Evolutionary conservation across 2,113 vertebrate genomes (phyloP), one percentile per base, ranked within the genome.

Genomic region (Lamprologus lemairii): DNA sequence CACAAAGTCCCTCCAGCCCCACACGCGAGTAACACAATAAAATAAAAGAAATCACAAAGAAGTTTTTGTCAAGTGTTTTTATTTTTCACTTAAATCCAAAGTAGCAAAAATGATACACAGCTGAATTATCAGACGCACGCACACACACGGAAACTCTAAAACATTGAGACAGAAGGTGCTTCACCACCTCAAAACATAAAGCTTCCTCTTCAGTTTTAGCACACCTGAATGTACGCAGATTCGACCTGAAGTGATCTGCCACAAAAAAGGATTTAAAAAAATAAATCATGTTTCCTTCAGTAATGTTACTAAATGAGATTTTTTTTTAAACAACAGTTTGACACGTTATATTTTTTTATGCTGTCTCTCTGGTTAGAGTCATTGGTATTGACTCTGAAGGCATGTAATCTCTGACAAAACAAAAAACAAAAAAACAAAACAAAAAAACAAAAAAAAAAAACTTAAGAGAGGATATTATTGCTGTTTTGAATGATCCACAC

Each of bases 401-500:
- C 93, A 89, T 90, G 87, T 92, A 92, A 96, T 94, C 86, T 94
- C 84, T 95, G 93, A 92, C 65, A 89, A n/a, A n/a, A n/a, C n/a
- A n/a, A n/a, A n/a, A n/a, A n/a, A 87, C 57, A 89, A 21, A 42
- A 68, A 35, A 71, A 14, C 9, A 5, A 40, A 68, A 19, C 87
- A 2, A n/a, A 42, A 73, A 14, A 9, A n/a, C n/a, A 42, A 35
- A 88, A 2, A 9, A 17, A 47, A 26, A 19, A 31, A 31, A 31
- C 60, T 13, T 5, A n/a, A 13, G 17, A 35, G 31, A 82, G 84
- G 31, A 84, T 90, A 87, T 96, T 96, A 96, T 97, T 98, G 97
- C 97, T 96, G 93, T 95, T 86, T 95, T 89, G 79, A 94, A 96
- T 73, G 87, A 95, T 95, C 93, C 95, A 93, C 94, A 96, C 96